These are phyloP conservation scores for Geodia barretti DNA, from an alignment of 37 sponge, comb jelly and placozoan species.

Conservation along the genomic window DNA sequence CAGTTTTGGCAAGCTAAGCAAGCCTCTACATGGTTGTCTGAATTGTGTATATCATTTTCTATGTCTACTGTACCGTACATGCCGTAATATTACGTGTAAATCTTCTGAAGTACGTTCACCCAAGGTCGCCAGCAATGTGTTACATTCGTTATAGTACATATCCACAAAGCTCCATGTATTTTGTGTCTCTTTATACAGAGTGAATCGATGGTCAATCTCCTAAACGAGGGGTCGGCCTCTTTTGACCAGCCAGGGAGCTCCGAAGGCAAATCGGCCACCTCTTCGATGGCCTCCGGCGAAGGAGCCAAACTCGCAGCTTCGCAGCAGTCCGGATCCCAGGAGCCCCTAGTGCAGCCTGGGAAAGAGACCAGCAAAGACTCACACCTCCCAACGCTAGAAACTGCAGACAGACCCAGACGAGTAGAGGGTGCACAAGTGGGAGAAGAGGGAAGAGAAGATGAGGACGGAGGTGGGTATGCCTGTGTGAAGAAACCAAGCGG, in stretches of 20 bases:
- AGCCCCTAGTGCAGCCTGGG: background rate
- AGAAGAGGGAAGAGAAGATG: background rate
- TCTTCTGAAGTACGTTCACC: background rate
- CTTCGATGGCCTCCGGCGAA: background rate
- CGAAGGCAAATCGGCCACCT: background rate
- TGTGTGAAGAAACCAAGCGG: background rate
- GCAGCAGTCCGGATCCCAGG: background rate
- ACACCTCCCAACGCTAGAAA: conserved; percentile 13
- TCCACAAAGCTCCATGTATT: too few species aligned
- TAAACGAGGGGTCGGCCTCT: background rate
- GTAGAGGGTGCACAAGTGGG: background rate
- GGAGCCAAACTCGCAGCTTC: background rate
- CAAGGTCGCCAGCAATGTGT: background rate
- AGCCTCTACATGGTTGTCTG: too few species aligned
- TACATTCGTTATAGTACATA: too few species aligned
- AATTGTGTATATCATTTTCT: too few species aligned
- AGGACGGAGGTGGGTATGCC: conserved; percentile 16
- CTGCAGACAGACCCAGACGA: background rate
- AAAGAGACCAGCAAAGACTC: conserved; percentile 25
- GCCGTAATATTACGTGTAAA: too few species aligned
- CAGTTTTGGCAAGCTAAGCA: too few species aligned
- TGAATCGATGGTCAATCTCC: background rate
- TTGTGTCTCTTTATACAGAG: background rate
- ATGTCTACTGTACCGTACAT: too few species aligned
- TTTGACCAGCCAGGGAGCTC: background rate